Conservation (phyloP, 1,140 invertebrate species). For the Drosophila paulistorum region DNA sequence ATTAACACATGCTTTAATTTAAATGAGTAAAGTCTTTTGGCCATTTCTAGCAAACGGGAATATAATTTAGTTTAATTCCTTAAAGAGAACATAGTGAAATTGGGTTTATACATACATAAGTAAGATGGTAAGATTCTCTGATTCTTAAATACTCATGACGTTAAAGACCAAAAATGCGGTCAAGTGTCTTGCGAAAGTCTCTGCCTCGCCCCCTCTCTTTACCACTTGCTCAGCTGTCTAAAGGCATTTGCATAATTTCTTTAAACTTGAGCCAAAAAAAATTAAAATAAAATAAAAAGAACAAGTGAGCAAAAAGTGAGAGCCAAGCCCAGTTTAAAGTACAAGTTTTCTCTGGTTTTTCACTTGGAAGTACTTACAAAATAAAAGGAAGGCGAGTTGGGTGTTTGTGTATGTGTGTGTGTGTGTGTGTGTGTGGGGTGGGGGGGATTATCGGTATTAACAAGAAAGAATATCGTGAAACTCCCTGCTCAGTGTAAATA, state of each 20-base stretch:
- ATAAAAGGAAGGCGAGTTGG: neutral
- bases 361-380: conserved; percentile 9
- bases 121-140: neutral
- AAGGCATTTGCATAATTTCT: conserved; percentile 63
- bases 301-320: conserved; percentile 50
- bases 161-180: conserved; percentile 61
- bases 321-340: conserved; percentile 55
- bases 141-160: conserved; percentile 19
- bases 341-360: conserved; percentile 43
- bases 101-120: neutral
- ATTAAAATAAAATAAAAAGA: conserved; percentile 41
- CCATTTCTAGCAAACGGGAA: too few relatives aligned
- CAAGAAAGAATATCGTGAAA: conserved; percentile 27
- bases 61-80: too few relatives aligned
- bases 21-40: too few relatives aligned
- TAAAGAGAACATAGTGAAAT: too few relatives aligned
- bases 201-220: conserved; percentile 16
- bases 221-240: neutral
- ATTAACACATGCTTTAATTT: too few relatives aligned
- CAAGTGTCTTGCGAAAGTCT: conserved; percentile 57
- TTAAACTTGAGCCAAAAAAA: conserved; percentile 25
- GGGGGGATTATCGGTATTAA: conserved; percentile 7
- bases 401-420: neutral
- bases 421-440: neutral
- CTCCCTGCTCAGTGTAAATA: conserved; percentile 53